phyloP scores from a whole-genome alignment of 2,113 vertebrate species.

The Chaetops frenatus region DNA sequence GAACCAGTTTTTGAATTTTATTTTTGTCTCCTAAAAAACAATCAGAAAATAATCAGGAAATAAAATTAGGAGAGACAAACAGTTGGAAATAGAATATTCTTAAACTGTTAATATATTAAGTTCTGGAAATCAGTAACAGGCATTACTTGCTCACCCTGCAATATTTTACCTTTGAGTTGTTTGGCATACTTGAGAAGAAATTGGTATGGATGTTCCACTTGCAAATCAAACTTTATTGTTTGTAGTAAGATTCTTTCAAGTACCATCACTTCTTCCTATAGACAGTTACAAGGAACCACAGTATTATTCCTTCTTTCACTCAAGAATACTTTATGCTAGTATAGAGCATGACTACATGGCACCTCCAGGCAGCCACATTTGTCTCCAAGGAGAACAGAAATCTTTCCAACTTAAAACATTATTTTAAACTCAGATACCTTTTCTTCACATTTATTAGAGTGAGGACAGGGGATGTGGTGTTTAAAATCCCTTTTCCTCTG shows the following conservation, averaged over 20 bases:
- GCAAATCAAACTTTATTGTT: conserved; percentile 98
- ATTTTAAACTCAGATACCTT: background rate
- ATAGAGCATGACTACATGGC: background rate
- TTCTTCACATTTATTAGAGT: background rate
- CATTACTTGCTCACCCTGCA: background rate
- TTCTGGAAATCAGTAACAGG: background rate
- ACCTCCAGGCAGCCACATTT: background rate
- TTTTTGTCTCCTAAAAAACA: conserved; percentile 87
- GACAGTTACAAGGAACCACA: background rate
- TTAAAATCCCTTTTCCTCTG: background rate
- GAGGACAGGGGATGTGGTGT: background rate
- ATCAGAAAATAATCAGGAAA: background rate
- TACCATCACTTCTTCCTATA: conserved; percentile 98
- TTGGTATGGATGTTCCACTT: conserved; percentile 97
- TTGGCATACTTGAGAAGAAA: conserved; percentile 97
- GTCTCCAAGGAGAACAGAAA: background rate
- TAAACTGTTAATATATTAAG: background rate
- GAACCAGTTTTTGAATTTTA: conserved; percentile 96
- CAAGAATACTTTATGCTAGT: background rate
- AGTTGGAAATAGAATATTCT: background rate
- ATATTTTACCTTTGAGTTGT: conserved; percentile 90
- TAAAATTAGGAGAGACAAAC: background rate
- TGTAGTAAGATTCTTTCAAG: conserved; percentile 94
- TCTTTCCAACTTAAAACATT: background rate
- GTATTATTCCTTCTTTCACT: background rate